Conservation (phyloP, 2,797 vertebrate species). For the Prunella strophiata region DNA sequence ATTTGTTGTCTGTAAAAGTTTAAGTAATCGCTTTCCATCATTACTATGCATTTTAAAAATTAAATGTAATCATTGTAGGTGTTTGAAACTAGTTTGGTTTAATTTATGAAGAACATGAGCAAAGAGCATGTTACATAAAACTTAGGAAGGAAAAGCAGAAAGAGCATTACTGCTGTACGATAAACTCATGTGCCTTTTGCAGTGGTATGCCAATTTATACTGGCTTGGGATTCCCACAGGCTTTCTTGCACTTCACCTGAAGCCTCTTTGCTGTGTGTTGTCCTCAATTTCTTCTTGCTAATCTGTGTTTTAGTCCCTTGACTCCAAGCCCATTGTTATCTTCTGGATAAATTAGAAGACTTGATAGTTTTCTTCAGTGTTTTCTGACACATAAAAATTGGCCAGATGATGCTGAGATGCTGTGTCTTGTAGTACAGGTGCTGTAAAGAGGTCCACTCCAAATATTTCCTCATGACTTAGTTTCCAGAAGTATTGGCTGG, state of each 20-base stretch:
- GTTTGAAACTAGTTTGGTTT: not conserved
- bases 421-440: not conserved
- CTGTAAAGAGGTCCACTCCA: not conserved
- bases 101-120: not conserved
- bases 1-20: not conserved
- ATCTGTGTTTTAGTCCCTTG: not conserved
- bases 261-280: not conserved
- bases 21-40: not conserved
- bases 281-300: not conserved
- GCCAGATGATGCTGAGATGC: not conserved
- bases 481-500: not conserved
- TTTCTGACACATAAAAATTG: not conserved
- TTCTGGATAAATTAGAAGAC: not conserved
- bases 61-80: not conserved
- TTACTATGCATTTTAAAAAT: not conserved
- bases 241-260: not conserved
- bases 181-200: not conserved
- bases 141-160: not conserved
- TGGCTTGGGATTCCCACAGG: not conserved
- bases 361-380: not conserved
- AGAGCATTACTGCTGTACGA: fast-evolving
- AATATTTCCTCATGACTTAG: not conserved
- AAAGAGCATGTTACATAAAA: not conserved
- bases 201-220: not conserved
- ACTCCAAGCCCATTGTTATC: not conserved